Evolutionary conservation across 2,797 vertebrate species (phyloP), one percentile per base, ranked within the genome.

Genomic region (Crax fasciolata): DNA sequence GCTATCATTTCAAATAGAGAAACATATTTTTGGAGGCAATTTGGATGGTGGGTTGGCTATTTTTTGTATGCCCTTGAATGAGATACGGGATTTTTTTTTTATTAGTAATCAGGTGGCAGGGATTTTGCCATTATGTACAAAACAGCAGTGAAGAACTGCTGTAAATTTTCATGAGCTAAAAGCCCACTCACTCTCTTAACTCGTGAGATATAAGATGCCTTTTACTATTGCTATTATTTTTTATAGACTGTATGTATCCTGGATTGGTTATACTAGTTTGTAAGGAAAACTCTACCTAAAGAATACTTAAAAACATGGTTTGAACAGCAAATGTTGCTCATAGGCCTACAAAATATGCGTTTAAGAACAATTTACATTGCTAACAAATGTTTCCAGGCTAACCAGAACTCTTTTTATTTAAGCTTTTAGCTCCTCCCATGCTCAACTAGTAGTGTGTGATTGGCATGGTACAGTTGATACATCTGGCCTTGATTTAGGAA

Each of bases 61-160:
- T 84, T 74, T 93, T 84, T 3, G 4, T 52, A 21, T 23, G 23
- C 6, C 81, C 74, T 86, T 70, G 43, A 90, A 72, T 39, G 35
- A 94, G 59, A 84, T 76, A 54, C 8, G 35, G 13, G 13, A 44
- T 32, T 81, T 78, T 54, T 54, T 78, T 67, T 54, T 5, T 12
- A 49, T 83, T 96, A 91, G 78, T 66, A 80, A 85, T 84, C 41
- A 27, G 14, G 44, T 89, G 66, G 59, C 65, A 92, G 85, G 94
- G 65, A 76, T 65, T 82, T 88, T 88, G 70, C 23, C 44, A 57
- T 15, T 15, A 58, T 17, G 19, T 49, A 57, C 59, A 87, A 93
- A 81, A 46, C 25, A 61, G 6, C 15, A 63, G 49, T n/a, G 49
- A 91, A 88, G 94, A 84, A 44, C 3, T 59, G 24, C 27, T 48